A percentile compares a stretch with the other conserved stretches of the same genome.
phyloP scores from a whole-genome alignment of 1,140 invertebrate species.

The Mesaphorura yosii region DNA sequence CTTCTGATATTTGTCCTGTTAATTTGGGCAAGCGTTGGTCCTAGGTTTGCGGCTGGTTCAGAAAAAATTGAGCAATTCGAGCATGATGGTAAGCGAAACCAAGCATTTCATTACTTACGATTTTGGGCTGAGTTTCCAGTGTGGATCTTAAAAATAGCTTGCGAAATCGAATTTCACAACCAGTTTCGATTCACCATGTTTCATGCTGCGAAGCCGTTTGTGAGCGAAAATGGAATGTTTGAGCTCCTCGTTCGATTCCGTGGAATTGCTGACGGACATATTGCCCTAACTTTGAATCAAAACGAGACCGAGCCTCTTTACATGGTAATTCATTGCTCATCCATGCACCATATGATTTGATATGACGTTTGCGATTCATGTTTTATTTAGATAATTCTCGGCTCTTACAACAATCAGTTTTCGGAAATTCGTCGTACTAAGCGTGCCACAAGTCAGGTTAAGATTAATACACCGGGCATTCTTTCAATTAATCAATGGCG shows the following conservation, averaged over 20 bases:
- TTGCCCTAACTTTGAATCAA: slow-evolving; percentile 1
- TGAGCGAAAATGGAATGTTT: slow-evolving; percentile 5
- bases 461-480: slow-evolving; percentile 22
- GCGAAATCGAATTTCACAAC: not conserved
- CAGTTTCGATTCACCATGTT: slow-evolving; percentile 10
- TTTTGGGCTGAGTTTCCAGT: no score
- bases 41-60: no score
- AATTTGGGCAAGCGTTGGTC: no score
- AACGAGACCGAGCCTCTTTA: slow-evolving; percentile 15
- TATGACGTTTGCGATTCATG: not conserved
- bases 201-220: slow-evolving; percentile 4
- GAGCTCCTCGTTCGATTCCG: slow-evolving; percentile 16
- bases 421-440: slow-evolving; percentile 23
- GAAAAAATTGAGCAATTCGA: no score
- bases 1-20: no score
- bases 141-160: not conserved
- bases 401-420: slow-evolving; percentile 22
- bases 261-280: slow-evolving; percentile 19
- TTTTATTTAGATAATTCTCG: slow-evolving; percentile 19
- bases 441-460: not conserved
- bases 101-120: no score
- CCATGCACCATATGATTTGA: not conserved
- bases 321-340: slow-evolving; percentile 12
- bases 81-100: no score
- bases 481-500: slow-evolving; percentile 13